A percentile compares a stretch with the other conserved stretches of the same genome.
phyloP scores from a whole-genome alignment of 1,140 invertebrate genomes.

The Diprion similis region DNA sequence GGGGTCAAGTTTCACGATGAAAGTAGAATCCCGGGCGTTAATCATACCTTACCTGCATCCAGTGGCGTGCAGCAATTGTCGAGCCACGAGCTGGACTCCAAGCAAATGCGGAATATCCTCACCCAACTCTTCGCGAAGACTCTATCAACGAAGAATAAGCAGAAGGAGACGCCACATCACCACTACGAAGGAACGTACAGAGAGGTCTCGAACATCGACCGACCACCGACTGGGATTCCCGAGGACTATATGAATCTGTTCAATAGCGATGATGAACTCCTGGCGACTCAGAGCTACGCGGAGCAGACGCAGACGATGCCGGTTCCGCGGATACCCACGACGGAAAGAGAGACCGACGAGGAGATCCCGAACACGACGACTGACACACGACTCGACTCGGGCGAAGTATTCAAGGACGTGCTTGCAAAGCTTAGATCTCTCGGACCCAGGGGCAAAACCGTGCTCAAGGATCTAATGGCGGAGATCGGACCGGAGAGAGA shows the following conservation, averaged over 20 bases:
- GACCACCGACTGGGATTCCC: constrained; percentile 31
- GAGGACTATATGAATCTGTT: not conserved
- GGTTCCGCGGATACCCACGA: not conserved
- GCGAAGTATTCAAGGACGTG: constrained; percentile 67
- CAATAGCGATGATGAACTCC: constrained; percentile 10
- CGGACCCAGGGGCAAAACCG: constrained; percentile 62
- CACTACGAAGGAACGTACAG: constrained; percentile 48
- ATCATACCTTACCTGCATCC: constrained; percentile 28
- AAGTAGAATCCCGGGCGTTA: constrained; percentile 21
- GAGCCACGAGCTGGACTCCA: constrained; percentile 56
- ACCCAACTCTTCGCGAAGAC: constrained; percentile 44
- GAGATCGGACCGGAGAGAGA: constrained; percentile 43
- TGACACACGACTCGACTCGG: constrained; percentile 52
- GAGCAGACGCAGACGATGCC: not conserved
- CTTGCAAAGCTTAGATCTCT: constrained; percentile 63
- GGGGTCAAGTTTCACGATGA: constrained; percentile 55
- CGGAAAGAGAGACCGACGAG: not conserved
- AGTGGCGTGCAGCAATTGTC: constrained; percentile 34
- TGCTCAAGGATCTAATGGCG: constrained; percentile 60
- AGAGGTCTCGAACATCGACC: constrained; percentile 46
- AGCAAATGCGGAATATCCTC: constrained; percentile 53
- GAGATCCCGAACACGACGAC: not conserved
- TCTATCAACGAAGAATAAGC: constrained; percentile 42
- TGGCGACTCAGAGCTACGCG: not conserved
- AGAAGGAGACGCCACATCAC: constrained; percentile 46